These are phyloP conservation scores for Astreopora myriophthalma DNA, from an alignment of 64 coral and sea anemone species.

Conservation along the genomic window DNA sequence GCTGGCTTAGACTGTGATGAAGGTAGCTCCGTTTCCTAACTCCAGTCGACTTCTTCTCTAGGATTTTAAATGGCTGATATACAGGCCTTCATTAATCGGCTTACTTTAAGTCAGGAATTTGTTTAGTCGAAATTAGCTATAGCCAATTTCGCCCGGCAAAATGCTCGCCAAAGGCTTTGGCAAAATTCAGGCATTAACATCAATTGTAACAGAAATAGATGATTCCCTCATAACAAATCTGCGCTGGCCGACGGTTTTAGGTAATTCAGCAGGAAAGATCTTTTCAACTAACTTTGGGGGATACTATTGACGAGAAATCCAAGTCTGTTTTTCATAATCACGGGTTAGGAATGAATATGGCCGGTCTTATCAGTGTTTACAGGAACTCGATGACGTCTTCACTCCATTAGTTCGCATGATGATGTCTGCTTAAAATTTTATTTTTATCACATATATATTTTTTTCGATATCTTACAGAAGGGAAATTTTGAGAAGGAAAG, in stretches of 20 bases:
- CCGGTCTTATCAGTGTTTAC: no score
- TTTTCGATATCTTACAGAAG: neutral
- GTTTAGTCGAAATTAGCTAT: neutral
- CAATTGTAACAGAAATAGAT: neutral
- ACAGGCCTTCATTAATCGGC: neutral
- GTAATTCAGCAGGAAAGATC: neutral
- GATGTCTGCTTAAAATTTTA: neutral
- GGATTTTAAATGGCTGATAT: no score
- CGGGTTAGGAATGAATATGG: neutral
- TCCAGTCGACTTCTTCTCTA: neutral
- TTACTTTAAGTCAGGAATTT: conserved; percentile 15
- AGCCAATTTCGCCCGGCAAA: neutral
- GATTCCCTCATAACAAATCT: neutral
- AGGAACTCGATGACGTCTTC: neutral
- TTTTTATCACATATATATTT: neutral
- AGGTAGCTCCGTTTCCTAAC: no score
- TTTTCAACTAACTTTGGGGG: neutral
- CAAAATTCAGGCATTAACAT: neutral
- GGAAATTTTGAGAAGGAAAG: neutral
- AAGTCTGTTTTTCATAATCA: neutral
- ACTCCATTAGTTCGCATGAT: neutral
- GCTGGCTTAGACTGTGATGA: no score
- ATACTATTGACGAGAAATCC: neutral
- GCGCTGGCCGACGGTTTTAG: neutral
- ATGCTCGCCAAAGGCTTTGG: neutral